Base-by-base conservation (phyloP, 2,888 invertebrate genomes). In the Matsumyia berberina region DNA sequence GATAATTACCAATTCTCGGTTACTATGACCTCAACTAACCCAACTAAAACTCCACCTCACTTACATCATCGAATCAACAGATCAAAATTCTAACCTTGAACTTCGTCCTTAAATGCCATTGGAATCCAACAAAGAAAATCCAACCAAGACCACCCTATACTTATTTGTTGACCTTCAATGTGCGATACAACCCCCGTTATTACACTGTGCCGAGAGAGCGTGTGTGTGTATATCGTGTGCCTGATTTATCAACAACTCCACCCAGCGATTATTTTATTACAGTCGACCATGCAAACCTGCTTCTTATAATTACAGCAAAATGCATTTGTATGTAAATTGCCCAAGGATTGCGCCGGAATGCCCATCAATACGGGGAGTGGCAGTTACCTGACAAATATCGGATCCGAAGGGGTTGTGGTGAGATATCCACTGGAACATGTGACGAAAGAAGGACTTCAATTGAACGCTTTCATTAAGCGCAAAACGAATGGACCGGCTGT, bases 181-280 rank as follows among this genome's bases (percentile, higher is more conserved):
- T 46, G 60, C 73, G 39, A 39, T 73, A 60, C 66, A 60, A 73
- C 73, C 67, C 60, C 53, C 17, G 29, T 69, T 70, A 64, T 70
- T 77, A 74, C 44, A 39, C 29, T 33, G 33, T 39, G 15, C 31
- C 53, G 24, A 29, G 8, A 58, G 12, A 51, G 19, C 70, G 11
- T 44, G 51, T 51, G 35, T 55, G 19, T 60, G 11, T 19, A 19
- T 46, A 49, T 58, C 69, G 69, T 79, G 83, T 17, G 29, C 44
- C 69, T 29, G 53, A 83, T 83, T 83, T 79, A 83, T 83, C 73
- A 83, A 83, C 83, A 83, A 79, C 80, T 85, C 85, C 80, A 85
- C 85, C 85, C 80, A 70, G 33, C 66, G 49, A 80, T 80, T 79
- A 85, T 80, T 85, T 85, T 85, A 85, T 85, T 85, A 80, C 80